Base-by-base conservation (phyloP, 2,888 invertebrate genomes). In the Lasioglossum vierecki region DNA sequence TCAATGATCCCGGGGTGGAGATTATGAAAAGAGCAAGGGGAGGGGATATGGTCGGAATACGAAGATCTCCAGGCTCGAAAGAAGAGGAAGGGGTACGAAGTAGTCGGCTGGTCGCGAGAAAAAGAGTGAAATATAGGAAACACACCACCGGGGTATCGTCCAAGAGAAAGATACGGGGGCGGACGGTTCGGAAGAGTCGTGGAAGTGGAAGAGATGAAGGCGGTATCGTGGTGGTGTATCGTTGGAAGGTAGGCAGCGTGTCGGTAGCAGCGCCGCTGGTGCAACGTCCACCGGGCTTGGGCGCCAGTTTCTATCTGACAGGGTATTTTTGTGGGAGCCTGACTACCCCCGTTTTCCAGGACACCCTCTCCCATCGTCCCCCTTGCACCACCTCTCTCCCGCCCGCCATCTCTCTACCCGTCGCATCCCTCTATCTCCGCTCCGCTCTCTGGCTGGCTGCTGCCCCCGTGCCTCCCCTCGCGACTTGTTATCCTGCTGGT, bases 271-370 rank as follows among this genome's bases (percentile, higher is more conserved):
- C 83, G 57, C 26, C 79, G 75, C 57, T 13, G 60, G 60, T 60
- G 60, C 60, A 79, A 71, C 88, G 91, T 92, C 92, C 92, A 91
- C 86, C 90, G 85, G 80, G 91, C 89, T 92, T 89, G 91, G 89
- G 82, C 86, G 91, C 91, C 90, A 88, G 91, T 90, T 89, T 92
- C 92, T 90, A 92, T 93, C 92, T 92, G 93, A 90, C 92, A 91
- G 91, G 87, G 89, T 92, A 94, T 93, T 94, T 93, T 94, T 91
- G 89, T 89, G 88, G 91, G 90, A 93, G 89, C 89, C 68, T 86
- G 81, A 85, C 89, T 88, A 88, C 88, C 88, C 89, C 89, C 87
- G 86, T 89, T 78, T 84, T 85, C 79, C 83, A 77, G 87, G 86
- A 86, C 84, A 76, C 80, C 66, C 46, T 39, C 22, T 9, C 11